Evolutionary conservation across 2,797 vertebrate genomes (phyloP).

Genomic region (Sebastes cheni): DNA sequence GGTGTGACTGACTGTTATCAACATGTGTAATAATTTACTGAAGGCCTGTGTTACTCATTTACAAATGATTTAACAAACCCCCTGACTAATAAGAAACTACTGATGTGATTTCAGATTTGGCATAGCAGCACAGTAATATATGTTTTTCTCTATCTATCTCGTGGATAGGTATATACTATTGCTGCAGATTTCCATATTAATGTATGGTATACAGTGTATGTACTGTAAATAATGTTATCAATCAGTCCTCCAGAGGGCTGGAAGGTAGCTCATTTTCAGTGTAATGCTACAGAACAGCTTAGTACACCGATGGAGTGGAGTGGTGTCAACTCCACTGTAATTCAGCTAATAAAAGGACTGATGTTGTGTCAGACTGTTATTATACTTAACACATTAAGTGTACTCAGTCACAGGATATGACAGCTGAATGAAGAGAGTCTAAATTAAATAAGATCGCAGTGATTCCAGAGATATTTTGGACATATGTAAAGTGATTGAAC

Average conservation of each 20-base stretch:
- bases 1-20: not conserved
- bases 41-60: not conserved
- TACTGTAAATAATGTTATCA: slow-evolving; percentile 14
- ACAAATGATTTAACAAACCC: not conserved
- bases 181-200: not conserved
- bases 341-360: not conserved
- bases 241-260: slow-evolving; percentile 3
- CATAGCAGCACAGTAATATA: not conserved
- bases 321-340: not conserved
- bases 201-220: not conserved
- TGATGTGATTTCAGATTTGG: not conserved
- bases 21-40: not conserved
- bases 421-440: not conserved
- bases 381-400: not conserved
- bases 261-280: not conserved
- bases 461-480: not conserved
- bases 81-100: not conserved
- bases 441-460: not conserved
- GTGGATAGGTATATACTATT: not conserved
- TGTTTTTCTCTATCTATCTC: not conserved
- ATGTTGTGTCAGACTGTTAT: not conserved
- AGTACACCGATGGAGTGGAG: slow-evolving; percentile 4
- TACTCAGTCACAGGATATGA: not conserved
- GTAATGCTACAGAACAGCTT: not conserved
- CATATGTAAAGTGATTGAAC: not conserved